These are phyloP conservation scores for Nomada ferruginata DNA, from an alignment of 2,888 invertebrate species.

Conservation along the genomic window DNA sequence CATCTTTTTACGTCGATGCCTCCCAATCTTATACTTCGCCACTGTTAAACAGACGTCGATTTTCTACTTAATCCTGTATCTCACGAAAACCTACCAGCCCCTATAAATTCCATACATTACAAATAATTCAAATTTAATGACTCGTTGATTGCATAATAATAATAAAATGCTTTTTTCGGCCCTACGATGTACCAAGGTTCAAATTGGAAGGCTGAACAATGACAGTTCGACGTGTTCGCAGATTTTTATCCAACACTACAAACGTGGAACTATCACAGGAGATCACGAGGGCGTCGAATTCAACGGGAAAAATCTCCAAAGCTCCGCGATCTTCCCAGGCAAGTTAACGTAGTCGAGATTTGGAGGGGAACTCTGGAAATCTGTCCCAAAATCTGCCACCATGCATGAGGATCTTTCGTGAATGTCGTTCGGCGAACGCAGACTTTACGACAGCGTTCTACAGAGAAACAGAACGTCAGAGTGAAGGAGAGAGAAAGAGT, in stretches of 20 bases:
- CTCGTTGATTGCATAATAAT: too few relatives aligned
- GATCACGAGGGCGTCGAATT: slow-evolving; percentile 25
- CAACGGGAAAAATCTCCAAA: background rate
- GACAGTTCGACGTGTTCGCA: background rate
- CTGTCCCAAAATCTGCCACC: slow-evolving; percentile 52
- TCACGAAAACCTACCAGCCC: too few relatives aligned
- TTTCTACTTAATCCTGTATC: too few relatives aligned
- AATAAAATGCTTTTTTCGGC: too few relatives aligned
- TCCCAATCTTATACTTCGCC: too few relatives aligned
- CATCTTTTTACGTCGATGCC: background rate
- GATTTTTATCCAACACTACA: slow-evolving; percentile 35
- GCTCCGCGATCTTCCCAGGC: slow-evolving; percentile 2
- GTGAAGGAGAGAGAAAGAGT: slow-evolving; percentile 55
- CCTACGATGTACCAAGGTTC: too few relatives aligned
- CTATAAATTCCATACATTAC: too few relatives aligned
- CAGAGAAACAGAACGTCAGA: background rate
- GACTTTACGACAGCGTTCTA: slow-evolving; percentile 55
- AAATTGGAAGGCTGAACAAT: too few relatives aligned
- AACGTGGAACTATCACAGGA: slow-evolving; percentile 20
- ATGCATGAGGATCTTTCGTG: slow-evolving; percentile 37
- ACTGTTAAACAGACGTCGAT: too few relatives aligned
- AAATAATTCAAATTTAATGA: too few relatives aligned
- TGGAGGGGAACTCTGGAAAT: slow-evolving; percentile 45
- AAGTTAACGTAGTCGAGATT: slow-evolving; percentile 41
- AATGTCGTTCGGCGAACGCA: slow-evolving; percentile 52